phyloP scores from a whole-genome alignment of 2,888 invertebrate species.

The Linyphia triangularis region DNA sequence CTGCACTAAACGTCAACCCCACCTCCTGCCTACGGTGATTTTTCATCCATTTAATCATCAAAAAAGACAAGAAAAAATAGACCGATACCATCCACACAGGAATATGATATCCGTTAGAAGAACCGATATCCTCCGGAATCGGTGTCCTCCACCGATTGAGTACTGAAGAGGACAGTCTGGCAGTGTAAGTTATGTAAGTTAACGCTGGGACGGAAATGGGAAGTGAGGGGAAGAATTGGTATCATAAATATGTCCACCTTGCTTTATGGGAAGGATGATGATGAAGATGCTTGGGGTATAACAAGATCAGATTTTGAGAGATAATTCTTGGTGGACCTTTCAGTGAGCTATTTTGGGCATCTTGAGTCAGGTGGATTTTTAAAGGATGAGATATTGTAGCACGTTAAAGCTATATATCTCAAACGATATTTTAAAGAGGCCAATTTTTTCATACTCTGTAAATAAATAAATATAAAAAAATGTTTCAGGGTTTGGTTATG shows the following conservation, averaged over 20 bases:
- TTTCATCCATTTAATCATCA: slow-evolving; percentile 14
- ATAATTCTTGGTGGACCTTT: background rate
- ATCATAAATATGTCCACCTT: slow-evolving; percentile 10
- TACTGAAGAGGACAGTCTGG: background rate
- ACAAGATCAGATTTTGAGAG: background rate
- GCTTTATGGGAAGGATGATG: background rate
- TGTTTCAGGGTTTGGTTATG: too few species aligned
- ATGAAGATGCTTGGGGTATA: background rate
- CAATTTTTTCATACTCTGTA: too few species aligned
- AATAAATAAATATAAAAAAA: too few species aligned
- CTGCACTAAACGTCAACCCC: background rate
- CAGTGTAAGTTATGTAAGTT: background rate
- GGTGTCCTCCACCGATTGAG: background rate
- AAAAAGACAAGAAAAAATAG: slow-evolving; percentile 2
- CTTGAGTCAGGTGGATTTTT: too few species aligned
- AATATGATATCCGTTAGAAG: slow-evolving; percentile 13
- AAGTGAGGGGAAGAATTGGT: background rate
- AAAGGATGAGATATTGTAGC: too few species aligned
- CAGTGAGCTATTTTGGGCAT: too few species aligned
- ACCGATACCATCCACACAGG: background rate
- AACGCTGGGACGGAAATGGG: background rate
- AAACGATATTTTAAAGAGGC: too few species aligned
- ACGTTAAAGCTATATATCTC: too few species aligned
- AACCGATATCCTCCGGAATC: background rate
- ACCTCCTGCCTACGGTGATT: background rate